Base-by-base conservation (phyloP, 2,888 invertebrate species). In the Arge pagana region DNA sequence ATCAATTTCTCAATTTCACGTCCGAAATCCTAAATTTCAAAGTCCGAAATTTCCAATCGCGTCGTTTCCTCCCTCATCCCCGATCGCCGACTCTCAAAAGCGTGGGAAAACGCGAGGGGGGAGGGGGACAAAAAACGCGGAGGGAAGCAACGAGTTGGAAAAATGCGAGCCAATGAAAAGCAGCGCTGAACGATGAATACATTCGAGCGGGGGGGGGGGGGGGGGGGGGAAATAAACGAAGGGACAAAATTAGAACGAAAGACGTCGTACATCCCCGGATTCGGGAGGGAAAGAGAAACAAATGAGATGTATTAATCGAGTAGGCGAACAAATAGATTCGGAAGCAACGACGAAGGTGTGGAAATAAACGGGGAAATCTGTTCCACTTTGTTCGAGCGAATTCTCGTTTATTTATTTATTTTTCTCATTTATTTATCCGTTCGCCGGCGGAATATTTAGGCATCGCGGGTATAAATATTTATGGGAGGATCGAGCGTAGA, bases 91-190 rank as follows among this genome's bases (percentile, higher is more conserved):
- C n/a, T n/a, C n/a, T n/a, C n/a, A n/a, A n/a, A n/a, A n/a, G n/a
- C n/a, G n/a, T n/a, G n/a, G n/a, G n/a, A n/a, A n/a, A n/a, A 53
- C 15, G 37, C 28, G 45, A 13, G 59, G 51, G 55, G 50, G 53
- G 55, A 54, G 52, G 50, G 51, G 48, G 50, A 50, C 41, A 40
- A 26, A 23, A 50, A 45, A 28, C 35, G 16, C 23, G 55, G 37
- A 24, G 30, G 39, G 48, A 51, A 26, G 41, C 41, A 37, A 37
- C 37, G 30, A 41, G 41, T 19, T 50, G 35, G 37, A 21, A 51
- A 50, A 48, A 49, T 35, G 23, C 50, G 40, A 49, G 36, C 37
- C 7, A 40, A n/a, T n/a, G 16, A 48, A 4, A 19, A 40, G 24
- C 16, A 19, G 33, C 18, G 42, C n/a, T 11, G 41, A 16, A 18